Percentiles rank a stretch among this genome's conserved stretches.
These are phyloP conservation scores for Chunga burmeisteri DNA, from an alignment of 2,113 vertebrate species.

Conservation along the genomic window DNA sequence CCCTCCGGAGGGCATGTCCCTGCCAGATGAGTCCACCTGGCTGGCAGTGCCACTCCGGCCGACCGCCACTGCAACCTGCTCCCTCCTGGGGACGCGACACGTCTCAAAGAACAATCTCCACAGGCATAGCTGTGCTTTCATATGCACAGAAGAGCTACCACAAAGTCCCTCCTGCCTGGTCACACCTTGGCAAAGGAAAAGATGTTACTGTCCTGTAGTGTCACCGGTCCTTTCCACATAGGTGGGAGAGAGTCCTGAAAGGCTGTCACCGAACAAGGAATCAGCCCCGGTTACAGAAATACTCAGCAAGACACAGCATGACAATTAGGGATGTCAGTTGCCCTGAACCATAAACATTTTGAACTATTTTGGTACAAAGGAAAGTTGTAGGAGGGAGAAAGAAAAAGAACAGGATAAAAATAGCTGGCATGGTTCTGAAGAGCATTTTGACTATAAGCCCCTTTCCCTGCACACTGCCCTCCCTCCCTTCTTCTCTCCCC, in stretches of 20 bases:
- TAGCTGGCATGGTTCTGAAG: not conserved
- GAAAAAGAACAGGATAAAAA: conserved; percentile 50
- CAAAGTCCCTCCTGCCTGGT: not conserved
- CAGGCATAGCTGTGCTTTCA: not conserved
- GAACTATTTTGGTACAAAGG: conserved; percentile 56
- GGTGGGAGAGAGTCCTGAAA: not conserved
- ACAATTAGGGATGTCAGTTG: conserved; percentile 12
- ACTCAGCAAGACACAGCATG: not conserved
- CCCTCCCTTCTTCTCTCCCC: not conserved
- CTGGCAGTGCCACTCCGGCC: not conserved
- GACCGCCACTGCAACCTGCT: not conserved
- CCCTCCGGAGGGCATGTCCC: not conserved
- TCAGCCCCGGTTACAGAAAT: not conserved
- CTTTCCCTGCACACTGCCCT: not conserved
- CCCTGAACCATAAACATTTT: conserved; percentile 46
- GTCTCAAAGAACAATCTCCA: not conserved
- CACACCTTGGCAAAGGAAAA: not conserved
- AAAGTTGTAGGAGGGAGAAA: conserved; percentile 50
- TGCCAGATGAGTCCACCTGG: not conserved
- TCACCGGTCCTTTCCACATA: accelerated
- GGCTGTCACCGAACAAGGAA: not conserved
- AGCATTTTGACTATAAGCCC: not conserved
- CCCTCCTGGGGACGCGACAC: not conserved
- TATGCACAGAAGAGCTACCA: accelerated
- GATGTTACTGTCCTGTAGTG: not conserved